Evolutionary conservation across 2,797 vertebrate species (phyloP).

Genomic region (Hafferia zeledoni): DNA sequence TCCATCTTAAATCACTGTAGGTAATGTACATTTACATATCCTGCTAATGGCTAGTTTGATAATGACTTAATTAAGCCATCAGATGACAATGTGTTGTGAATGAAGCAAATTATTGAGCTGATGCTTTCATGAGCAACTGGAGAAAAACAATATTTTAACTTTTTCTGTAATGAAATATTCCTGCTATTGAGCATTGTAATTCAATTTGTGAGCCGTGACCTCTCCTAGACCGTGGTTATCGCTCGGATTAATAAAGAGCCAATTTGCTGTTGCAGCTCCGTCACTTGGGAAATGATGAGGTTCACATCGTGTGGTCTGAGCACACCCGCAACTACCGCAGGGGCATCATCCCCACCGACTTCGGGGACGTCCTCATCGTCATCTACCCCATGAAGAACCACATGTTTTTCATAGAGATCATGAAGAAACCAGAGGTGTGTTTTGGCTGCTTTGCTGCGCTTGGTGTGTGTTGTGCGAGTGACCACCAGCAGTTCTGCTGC

Average conservation of each 20-base stretch:
- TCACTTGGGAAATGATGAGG: constrained; percentile 98
- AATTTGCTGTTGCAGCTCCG: constrained; percentile 88
- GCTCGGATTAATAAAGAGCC: constrained; percentile 76
- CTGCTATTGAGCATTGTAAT: constrained; percentile 65
- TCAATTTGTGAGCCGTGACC: constrained; percentile 70
- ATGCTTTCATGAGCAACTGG: constrained; percentile 35
- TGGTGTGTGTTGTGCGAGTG: not conserved
- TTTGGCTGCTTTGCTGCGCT: not conserved
- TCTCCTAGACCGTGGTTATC: constrained; percentile 70
- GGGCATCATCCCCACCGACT: constrained; percentile 97
- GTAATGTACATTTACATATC: not conserved
- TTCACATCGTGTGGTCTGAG: constrained; percentile 98
- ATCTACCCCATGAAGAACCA: constrained; percentile 98
- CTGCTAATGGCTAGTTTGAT: constrained; percentile 55
- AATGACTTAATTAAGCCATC: constrained; percentile 64
- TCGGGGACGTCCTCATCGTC: constrained; percentile 94
- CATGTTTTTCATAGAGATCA: constrained; percentile 96
- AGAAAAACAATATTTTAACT: constrained; percentile 59
- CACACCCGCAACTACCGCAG: constrained; percentile 95
- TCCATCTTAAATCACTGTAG: not conserved
- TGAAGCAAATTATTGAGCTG: constrained; percentile 8
- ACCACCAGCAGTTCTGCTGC: not conserved
- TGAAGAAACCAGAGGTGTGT: constrained; percentile 94
- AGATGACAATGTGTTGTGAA: constrained; percentile 24
- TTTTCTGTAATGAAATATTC: constrained; percentile 64